Evolutionary conservation across 2,797 vertebrate genomes (phyloP), one percentile per base, ranked within the genome.

Genomic region (Peromyscus eremicus): DNA sequence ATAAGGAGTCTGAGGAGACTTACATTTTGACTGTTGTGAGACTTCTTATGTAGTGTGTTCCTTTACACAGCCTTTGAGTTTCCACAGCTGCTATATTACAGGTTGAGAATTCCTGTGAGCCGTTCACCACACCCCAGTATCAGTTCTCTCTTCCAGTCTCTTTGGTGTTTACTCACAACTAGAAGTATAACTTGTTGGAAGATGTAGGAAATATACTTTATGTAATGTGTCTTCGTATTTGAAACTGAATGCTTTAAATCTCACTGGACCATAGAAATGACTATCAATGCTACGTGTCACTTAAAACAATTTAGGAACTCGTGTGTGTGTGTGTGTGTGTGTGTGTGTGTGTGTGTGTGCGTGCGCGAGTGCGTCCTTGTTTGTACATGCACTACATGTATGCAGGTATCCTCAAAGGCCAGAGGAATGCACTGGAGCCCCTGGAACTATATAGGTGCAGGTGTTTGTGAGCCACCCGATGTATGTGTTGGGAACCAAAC

Each of bases 1-100:
- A 89, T 57, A 37, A 27, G 43, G 29, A 93, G 29, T 76, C 62
- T 91, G 46, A 95, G 92, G 68, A 96, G 27, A 93, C n/a, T 97
- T 70, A 90, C n/a, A 27, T 70, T 92, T 32, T 71, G 32, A 88
- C 3, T 60, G 81, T 49, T 27, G 14, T 81, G 90, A 57, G 80
- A 40, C 73, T 87, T 32, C 10, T 84, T 66, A 23, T 64, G 60
- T 93, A 55, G 46, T 68, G 49, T 68, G 60, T 32, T 91, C 52
- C 52, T 49, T 60, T 73, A n/a, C 4, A 19, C 37, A 34, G 52
- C 71, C 64, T 96, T 70, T 49, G 70, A 49, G 84, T 87, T 93
- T 95, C 57, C 29, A 14, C 12, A 29, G 23, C 10, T 52, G 57
- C 29, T 93, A 1, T 21, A 70, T 71, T 37, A 32, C 60, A 71